A percentile compares a stretch with the other conserved stretches of the same genome.
phyloP scores from a whole-genome alignment of 2,797 vertebrate species.

The Mormyrus proboscirostris region DNA sequence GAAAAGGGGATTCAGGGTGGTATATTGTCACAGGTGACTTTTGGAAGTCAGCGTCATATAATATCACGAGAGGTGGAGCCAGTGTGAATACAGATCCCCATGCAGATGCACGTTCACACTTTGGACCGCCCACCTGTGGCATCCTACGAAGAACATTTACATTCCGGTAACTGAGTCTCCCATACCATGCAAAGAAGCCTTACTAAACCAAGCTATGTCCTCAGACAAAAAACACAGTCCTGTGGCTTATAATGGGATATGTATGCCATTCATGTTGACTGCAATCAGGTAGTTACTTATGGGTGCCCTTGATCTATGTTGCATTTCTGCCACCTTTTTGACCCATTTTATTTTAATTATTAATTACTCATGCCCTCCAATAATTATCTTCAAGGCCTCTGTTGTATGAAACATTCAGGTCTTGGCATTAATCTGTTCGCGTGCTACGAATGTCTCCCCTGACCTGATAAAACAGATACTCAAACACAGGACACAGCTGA shows the following conservation, averaged over 20 bases:
- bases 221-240: conserved; percentile 19
- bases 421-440: neutral
- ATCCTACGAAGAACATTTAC: neutral
- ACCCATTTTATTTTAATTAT: conserved; percentile 14
- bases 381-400: neutral
- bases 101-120: neutral
- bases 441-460: neutral
- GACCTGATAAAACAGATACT: neutral
- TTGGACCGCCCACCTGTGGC: neutral
- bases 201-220: conserved; percentile 3
- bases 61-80: neutral
- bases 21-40: conserved; percentile 4
- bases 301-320: neutral
- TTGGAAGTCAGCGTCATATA: neutral
- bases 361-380: neutral
- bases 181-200: neutral
- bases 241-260: conserved; percentile 17
- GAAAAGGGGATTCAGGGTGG: neutral
- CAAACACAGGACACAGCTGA: neutral
- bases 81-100: neutral
- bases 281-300: neutral
- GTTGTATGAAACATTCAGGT: neutral
- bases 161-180: neutral
- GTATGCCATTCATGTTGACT: neutral
- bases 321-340: neutral